A percentile compares a stretch with the other conserved stretches of the same genome.
phyloP scores from a whole-genome alignment of 2,113 vertebrate genomes.

The Hippocampus abdominalis region DNA sequence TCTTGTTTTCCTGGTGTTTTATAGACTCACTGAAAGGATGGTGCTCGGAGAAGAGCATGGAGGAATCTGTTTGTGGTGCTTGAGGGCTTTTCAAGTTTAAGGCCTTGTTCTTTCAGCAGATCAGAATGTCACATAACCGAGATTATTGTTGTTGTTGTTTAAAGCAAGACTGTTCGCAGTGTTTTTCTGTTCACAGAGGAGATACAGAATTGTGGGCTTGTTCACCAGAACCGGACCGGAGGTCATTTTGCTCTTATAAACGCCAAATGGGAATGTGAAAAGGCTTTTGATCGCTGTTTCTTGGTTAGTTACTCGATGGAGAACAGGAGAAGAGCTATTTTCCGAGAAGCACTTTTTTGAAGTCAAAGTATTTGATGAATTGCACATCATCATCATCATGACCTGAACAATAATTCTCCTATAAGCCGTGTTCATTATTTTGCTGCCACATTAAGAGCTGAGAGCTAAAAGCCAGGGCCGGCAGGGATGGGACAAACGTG shows the following conservation, averaged over 20 bases:
- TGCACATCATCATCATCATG: constrained; percentile 4
- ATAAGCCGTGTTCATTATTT: constrained; percentile 58
- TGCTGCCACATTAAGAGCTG: constrained; percentile 49
- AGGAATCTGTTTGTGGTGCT: constrained; percentile 67
- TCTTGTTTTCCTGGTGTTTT: constrained; percentile 50
- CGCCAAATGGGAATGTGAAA: background rate
- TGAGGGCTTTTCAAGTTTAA: constrained; percentile 45
- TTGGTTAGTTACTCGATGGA: background rate
- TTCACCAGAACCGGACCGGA: background rate
- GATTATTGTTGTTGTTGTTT: background rate
- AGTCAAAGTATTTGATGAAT: constrained; percentile 1
- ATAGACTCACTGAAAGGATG: constrained; percentile 56
- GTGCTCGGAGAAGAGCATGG: constrained; percentile 32
- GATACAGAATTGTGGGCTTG: background rate
- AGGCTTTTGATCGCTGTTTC: background rate
- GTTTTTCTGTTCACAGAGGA: background rate
- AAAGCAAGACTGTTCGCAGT: background rate
- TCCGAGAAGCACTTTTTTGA: background rate
- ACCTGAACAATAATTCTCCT: constrained; percentile 30
- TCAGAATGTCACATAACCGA: background rate
- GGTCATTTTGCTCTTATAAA: background rate
- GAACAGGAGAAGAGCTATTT: background rate
- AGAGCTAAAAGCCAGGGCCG: constrained; percentile 32
- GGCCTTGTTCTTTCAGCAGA: background rate
- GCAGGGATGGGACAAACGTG: constrained; percentile 42